These are phyloP conservation scores for Spongilla lacustris DNA, from an alignment of 37 sponge, comb jelly and placozoan species.

Conservation along the genomic window DNA sequence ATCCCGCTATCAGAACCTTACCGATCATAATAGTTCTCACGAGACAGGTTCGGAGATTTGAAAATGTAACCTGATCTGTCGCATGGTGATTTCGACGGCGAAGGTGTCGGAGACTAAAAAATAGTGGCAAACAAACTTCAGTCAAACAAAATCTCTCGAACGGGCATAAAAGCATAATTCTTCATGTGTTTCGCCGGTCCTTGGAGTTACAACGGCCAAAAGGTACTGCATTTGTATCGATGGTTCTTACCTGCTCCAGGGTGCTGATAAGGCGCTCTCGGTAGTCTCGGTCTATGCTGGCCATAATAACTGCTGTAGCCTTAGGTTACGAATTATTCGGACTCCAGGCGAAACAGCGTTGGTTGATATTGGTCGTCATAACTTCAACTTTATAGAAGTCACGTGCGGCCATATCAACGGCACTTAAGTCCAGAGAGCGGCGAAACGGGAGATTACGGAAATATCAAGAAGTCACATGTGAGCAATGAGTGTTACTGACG, in stretches of 20 bases:
- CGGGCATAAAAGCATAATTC: background rate
- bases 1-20: background rate
- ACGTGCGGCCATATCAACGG: background rate
- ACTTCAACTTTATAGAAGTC: background rate
- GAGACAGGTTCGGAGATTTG: conserved; percentile 1
- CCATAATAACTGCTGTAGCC: background rate
- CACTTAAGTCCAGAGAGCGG: too few relatives aligned
- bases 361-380: background rate
- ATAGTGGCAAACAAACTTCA: background rate
- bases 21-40: conserved; percentile 43
- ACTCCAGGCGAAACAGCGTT: background rate
- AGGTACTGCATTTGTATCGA: background rate
- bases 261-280: conserved; percentile 1
- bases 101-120: background rate
- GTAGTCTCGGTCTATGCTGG: conserved; percentile 2
- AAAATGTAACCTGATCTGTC: background rate
- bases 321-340: background rate
- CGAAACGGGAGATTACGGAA: background rate
- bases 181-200: background rate
- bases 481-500: conserved; percentile 1
- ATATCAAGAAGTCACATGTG: background rate
- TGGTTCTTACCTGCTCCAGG: background rate
- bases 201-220: background rate
- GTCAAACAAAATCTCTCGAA: background rate
- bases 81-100: background rate